phyloP scores from a whole-genome alignment of 2,888 invertebrate genomes.

The Acanthosepion esculentum region DNA sequence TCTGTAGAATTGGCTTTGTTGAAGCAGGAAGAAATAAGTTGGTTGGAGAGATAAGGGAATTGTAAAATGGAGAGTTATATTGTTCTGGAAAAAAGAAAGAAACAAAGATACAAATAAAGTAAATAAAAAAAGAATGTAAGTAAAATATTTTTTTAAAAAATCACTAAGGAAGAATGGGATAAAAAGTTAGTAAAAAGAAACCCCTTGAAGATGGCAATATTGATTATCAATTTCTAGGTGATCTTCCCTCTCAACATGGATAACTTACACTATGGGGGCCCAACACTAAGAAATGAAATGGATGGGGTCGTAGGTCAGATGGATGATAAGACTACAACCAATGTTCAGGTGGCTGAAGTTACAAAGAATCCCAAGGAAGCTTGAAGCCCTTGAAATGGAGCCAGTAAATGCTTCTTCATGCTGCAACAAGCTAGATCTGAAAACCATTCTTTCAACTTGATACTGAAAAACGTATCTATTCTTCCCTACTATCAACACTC shows the following conservation, averaged over 20 bases:
- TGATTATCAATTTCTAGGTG: conserved; percentile 11
- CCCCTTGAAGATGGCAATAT: neutral
- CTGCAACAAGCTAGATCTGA: neutral
- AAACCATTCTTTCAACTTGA: neutral
- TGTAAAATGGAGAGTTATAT: neutral
- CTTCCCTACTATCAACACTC: neutral
- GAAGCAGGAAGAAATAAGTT: neutral
- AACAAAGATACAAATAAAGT: neutral
- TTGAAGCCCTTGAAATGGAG: conserved; percentile 33
- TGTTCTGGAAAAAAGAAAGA: neutral
- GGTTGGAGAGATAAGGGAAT: neutral
- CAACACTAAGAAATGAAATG: neutral
- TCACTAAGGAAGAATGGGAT: neutral
- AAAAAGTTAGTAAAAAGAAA: neutral
- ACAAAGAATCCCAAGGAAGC: neutral
- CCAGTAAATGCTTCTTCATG: neutral
- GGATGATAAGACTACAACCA: neutral
- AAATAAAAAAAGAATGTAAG: neutral
- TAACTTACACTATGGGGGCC: neutral
- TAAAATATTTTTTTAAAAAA: neutral
- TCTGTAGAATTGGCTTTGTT: neutral
- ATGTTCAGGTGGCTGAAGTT: neutral
- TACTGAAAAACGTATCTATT: neutral
- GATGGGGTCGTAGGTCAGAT: neutral
- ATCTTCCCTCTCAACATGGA: neutral